Evolutionary conservation across 2,113 vertebrate species (phyloP).

Genomic region (Mormyrus iriodes): DNA sequence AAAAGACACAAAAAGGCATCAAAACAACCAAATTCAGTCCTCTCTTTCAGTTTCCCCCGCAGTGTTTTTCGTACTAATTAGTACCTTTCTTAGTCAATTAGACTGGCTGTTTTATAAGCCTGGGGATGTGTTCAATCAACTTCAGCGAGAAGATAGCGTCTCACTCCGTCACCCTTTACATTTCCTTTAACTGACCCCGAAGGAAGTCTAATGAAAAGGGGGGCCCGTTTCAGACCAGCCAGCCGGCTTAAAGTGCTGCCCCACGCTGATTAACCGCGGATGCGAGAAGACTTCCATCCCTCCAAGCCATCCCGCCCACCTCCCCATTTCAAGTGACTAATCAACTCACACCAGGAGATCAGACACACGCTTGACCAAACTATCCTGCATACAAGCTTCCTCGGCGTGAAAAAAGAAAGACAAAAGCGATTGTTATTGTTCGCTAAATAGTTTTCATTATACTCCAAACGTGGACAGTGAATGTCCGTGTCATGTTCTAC

Average conservation of each 20-base stretch:
- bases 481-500: not conserved
- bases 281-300: not conserved
- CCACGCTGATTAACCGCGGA: not conserved
- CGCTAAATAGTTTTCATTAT: not conserved
- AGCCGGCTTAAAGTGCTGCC: not conserved
- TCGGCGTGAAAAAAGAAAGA: not conserved
- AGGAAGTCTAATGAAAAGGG: not conserved
- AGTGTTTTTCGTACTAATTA: slow-evolving; percentile 2
- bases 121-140: no score
- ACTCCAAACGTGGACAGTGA: not conserved
- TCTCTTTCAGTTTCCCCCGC: no score
- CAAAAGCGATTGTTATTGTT: not conserved
- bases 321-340: not conserved
- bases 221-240: not conserved
- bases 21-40: not conserved
- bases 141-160: not conserved
- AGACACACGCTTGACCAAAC: not conserved
- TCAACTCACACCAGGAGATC: not conserved
- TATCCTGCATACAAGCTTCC: not conserved
- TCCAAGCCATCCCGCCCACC: not conserved
- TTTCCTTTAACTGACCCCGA: not conserved
- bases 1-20: not conserved
- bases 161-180: not conserved
- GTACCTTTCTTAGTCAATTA: slow-evolving; percentile 6
- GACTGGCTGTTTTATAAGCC: no score